Percentiles rank a stretch among this genome's conserved stretches.
Evolutionary conservation across 2,113 vertebrate species (phyloP).

Genomic region (Lathamus discolor): DNA sequence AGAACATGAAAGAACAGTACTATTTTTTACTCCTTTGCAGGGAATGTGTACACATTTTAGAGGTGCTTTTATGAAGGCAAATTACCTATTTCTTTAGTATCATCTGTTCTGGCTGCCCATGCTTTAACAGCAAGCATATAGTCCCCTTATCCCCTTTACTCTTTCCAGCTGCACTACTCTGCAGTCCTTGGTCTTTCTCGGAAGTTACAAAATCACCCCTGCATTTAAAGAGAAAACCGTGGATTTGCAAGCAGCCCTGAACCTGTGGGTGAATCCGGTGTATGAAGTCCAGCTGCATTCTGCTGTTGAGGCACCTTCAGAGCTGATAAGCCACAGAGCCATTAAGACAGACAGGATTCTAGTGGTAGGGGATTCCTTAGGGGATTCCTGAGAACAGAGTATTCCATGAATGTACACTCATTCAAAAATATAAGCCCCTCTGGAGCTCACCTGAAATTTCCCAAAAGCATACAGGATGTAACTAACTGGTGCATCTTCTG

Average conservation of each 20-base stretch:
- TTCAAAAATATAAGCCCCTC: neutral
- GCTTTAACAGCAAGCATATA: neutral
- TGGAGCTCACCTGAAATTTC: neutral
- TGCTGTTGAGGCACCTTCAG: neutral
- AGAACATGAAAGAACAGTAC: neutral
- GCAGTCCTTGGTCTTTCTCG: neutral
- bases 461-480: neutral
- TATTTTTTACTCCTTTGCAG: neutral
- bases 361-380: neutral
- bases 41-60: neutral
- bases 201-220: neutral
- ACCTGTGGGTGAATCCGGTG: neutral
- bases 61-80: neutral
- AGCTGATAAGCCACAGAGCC: neutral
- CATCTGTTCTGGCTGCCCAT: neutral
- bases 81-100: accelerated
- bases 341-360: neutral
- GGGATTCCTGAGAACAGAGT: neutral
- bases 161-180: neutral
- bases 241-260: neutral
- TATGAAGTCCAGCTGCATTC: constrained; percentile 32
- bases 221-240: neutral
- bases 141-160: neutral
- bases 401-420: neutral
- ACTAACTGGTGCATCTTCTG: neutral